Percentiles rank a stretch among this genome's conserved stretches.
phyloP scores from a whole-genome alignment of 2,113 vertebrate species.

The Pomatostomus ruficeps region DNA sequence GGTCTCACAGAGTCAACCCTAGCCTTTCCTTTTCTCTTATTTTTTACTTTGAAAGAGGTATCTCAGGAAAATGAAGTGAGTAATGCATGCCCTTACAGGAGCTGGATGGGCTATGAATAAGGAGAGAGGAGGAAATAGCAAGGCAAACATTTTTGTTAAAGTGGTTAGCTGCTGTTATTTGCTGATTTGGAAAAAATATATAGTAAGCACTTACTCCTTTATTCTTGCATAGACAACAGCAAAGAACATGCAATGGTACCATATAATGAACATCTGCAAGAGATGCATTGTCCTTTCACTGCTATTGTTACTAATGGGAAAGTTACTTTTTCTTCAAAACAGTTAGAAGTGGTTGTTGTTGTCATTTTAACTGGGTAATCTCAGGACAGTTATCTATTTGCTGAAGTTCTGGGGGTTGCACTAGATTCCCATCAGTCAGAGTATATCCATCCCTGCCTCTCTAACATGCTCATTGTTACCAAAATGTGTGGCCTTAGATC shows the following conservation, averaged over 20 bases:
- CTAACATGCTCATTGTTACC: background rate
- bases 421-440: background rate
- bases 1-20: constrained; percentile 87
- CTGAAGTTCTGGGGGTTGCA: background rate
- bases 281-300: background rate
- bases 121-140: constrained; percentile 30
- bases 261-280: background rate
- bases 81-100: constrained; percentile 84
- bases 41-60: constrained; percentile 76
- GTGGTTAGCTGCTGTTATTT: constrained; percentile 58
- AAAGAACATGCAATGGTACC: background rate
- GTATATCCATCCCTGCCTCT: background rate
- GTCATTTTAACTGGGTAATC: background rate
- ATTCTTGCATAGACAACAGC: background rate
- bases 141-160: constrained; percentile 67
- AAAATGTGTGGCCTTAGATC: background rate
- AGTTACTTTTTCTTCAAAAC: background rate
- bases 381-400: background rate
- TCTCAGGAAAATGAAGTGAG: constrained; percentile 80
- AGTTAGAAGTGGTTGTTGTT: background rate
- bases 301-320: background rate
- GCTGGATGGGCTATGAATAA: constrained; percentile 69
- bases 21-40: constrained; percentile 79
- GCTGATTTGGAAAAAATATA: constrained; percentile 31
- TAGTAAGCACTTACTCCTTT: constrained; percentile 54